phyloP scores from a whole-genome alignment of 2,797 vertebrate species.

The Rhyacichthys aspro region DNA sequence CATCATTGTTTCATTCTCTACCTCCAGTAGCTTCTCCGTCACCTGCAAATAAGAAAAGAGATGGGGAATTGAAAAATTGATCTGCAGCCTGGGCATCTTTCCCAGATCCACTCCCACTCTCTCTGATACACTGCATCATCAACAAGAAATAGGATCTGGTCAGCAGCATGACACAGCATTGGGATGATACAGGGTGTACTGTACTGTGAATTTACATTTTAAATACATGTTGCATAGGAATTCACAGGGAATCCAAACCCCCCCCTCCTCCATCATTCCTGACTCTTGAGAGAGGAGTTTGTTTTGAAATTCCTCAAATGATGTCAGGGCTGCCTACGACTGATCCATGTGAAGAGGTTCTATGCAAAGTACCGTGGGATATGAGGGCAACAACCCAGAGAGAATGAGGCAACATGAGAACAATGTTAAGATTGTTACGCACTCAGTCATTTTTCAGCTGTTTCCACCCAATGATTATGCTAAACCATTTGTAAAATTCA shows the following conservation, averaged over 20 bases:
- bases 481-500: slow-evolving; percentile 64
- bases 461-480: slow-evolving; percentile 65
- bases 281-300: slow-evolving; percentile 66
- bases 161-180: slow-evolving; percentile 71
- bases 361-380: slow-evolving; percentile 68
- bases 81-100: slow-evolving; percentile 46
- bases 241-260: slow-evolving; percentile 60
- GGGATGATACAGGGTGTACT: slow-evolving; percentile 57
- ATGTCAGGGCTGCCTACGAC: slow-evolving; percentile 72
- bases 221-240: slow-evolving; percentile 56
- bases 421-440: slow-evolving; percentile 72
- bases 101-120: slow-evolving; percentile 42
- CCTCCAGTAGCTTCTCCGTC: slow-evolving; percentile 94
- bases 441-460: slow-evolving; percentile 45
- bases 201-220: slow-evolving; percentile 47
- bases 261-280: slow-evolving; percentile 70
- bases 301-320: slow-evolving; percentile 76
- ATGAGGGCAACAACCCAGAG: slow-evolving; percentile 46
- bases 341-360: slow-evolving; percentile 70
- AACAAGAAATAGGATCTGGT: slow-evolving; percentile 56
- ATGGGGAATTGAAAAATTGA: slow-evolving; percentile 40
- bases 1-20: slow-evolving; percentile 98
- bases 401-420: slow-evolving; percentile 53
- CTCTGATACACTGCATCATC: slow-evolving; percentile 49
- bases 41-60: slow-evolving; percentile 78